These are phyloP conservation scores for Mola mola DNA, from an alignment of 2,113 vertebrate species.

Conservation along the genomic window DNA sequence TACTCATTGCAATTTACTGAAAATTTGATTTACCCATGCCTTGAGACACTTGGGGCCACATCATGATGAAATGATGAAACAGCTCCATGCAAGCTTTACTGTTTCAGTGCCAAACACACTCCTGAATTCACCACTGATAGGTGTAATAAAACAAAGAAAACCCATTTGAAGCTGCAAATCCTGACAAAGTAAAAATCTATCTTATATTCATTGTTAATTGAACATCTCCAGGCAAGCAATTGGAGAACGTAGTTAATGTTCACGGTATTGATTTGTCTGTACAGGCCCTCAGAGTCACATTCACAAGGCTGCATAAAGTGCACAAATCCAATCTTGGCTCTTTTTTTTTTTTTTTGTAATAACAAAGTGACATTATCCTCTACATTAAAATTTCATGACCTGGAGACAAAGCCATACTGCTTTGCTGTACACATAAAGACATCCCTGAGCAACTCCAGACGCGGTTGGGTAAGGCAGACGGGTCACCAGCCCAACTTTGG, in stretches of 20 bases:
- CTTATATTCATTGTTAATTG: constrained; percentile 58
- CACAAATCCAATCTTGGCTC: constrained; percentile 56
- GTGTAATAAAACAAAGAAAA: constrained; percentile 27
- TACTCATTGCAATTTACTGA: no score
- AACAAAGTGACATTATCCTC: constrained; percentile 62
- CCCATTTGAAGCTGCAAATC: constrained; percentile 39
- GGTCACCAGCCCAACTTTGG: neutral
- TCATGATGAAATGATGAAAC: constrained; percentile 42
- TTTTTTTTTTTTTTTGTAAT: constrained; percentile 49
- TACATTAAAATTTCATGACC: constrained; percentile 69
- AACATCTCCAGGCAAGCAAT: constrained; percentile 61
- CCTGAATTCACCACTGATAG: constrained; percentile 20
- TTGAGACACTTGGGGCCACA: constrained; percentile 9
- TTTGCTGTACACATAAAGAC: constrained; percentile 7
- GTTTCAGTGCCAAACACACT: constrained; percentile 6
- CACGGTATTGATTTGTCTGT: constrained; percentile 63
- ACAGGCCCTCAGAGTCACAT: constrained; percentile 33
- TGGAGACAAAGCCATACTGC: constrained; percentile 44
- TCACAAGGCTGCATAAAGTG: constrained; percentile 36
- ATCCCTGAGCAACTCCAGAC: no score
- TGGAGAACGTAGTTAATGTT: constrained; percentile 60
- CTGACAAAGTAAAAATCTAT: constrained; percentile 52
- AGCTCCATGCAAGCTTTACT: constrained; percentile 22
- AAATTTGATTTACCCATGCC: constrained; percentile 2
- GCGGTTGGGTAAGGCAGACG: no score